Evolutionary conservation across 2,888 invertebrate species (phyloP).

Genomic region (Morpho helenor): DNA sequence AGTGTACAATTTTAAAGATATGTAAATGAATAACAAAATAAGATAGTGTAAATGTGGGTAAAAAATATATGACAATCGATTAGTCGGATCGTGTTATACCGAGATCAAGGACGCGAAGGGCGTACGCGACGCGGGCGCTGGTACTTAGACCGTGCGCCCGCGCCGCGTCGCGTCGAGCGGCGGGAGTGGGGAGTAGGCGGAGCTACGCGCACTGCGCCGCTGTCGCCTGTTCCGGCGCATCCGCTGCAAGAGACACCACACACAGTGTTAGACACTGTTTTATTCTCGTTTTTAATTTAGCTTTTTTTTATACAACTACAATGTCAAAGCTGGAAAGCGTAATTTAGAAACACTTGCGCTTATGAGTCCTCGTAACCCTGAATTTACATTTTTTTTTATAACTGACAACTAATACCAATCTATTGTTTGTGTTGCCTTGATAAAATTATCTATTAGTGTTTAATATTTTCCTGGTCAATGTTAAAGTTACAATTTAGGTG

Average conservation of each 20-base stretch:
- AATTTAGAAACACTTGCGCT: slow-evolving; percentile 24
- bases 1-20: slow-evolving; percentile 36
- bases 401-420: no score
- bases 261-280: slow-evolving; percentile 76
- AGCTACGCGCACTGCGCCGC: slow-evolving; percentile 80
- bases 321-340: slow-evolving; percentile 44
- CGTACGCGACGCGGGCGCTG: slow-evolving; percentile 42
- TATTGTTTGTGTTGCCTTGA: no score
- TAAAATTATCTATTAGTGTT: no score
- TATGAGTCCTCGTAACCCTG: slow-evolving; percentile 29
- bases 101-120: slow-evolving; percentile 70
- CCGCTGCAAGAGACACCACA: slow-evolving; percentile 80
- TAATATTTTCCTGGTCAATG: no score
- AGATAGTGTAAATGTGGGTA: slow-evolving; percentile 48
- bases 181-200: slow-evolving; percentile 33
- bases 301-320: slow-evolving; percentile 33
- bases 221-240: slow-evolving; percentile 77
- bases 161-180: slow-evolving; percentile 44
- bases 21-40: slow-evolving; percentile 55
- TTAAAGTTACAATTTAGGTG: no score
- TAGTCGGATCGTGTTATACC: slow-evolving; percentile 74
- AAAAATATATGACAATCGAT: slow-evolving; percentile 68
- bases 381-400: background rate
- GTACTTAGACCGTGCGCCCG: slow-evolving; percentile 25
- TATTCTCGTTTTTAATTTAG: slow-evolving; percentile 43